Evolutionary conservation across 2,888 invertebrate genomes (phyloP).

Genomic region (Steinernema hermaphroditum): DNA sequence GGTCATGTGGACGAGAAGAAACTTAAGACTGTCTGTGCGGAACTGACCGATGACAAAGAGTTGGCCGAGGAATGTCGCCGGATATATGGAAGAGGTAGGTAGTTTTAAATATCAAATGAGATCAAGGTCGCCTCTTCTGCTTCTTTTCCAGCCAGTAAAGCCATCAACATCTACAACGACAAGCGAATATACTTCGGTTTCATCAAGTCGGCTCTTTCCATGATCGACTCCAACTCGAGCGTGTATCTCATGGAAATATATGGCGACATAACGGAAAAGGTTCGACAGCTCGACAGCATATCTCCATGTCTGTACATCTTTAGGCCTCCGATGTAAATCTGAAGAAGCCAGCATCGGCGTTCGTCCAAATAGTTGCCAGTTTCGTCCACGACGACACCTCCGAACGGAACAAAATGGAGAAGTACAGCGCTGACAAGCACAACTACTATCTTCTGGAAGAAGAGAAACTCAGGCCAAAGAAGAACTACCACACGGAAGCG

Average conservation of each 20-base stretch:
- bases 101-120: no score
- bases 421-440: constrained; percentile 2
- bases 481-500: constrained; percentile 11
- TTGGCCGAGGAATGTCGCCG: background rate
- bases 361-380: background rate
- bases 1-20: background rate
- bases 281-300: no score
- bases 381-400: background rate
- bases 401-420: background rate
- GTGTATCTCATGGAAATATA: constrained; percentile 12
- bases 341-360: background rate
- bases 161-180: constrained; percentile 10
- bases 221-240: background rate
- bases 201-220: background rate
- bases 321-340: background rate
- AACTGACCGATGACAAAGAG: background rate
- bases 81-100: background rate
- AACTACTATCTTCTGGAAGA: constrained; percentile 12
- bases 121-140: no score
- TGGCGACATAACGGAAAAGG: background rate
- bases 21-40: background rate
- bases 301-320: no score
- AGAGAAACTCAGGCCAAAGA: background rate
- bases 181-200: background rate
- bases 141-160: background rate